phyloP scores from a whole-genome alignment of 2,797 vertebrate genomes.

The Gila robusta region DNA sequence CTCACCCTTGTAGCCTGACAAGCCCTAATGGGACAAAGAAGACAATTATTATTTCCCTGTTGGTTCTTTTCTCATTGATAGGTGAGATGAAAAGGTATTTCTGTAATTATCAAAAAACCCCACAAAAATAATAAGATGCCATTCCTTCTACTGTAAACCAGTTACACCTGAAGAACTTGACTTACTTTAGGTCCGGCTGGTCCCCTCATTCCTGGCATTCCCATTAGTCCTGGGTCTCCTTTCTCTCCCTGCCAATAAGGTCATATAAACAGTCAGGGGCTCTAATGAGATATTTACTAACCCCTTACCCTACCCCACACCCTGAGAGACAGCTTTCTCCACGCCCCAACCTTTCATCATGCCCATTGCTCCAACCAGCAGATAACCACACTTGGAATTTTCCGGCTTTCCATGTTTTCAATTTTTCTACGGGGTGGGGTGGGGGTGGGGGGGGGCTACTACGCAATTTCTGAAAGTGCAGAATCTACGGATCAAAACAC shows the following conservation, averaged over 20 bases:
- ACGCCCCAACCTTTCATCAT: too few species aligned
- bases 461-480: neutral
- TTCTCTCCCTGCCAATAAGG: slow-evolving; percentile 56
- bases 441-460: too few species aligned
- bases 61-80: neutral
- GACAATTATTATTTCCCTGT: neutral
- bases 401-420: too few species aligned
- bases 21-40: slow-evolving; percentile 41
- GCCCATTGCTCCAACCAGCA: too few species aligned
- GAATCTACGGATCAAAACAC: neutral
- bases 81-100: neutral
- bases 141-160: neutral
- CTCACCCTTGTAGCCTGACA: slow-evolving; percentile 58
- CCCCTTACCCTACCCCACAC: too few species aligned
- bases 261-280: slow-evolving; percentile 22
- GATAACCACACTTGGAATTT: too few species aligned
- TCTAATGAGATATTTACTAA: slow-evolving; percentile 5
- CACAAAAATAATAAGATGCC: neutral
- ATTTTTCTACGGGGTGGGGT: too few species aligned
- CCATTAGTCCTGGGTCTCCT: slow-evolving; percentile 58
- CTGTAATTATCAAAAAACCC: neutral
- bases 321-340: too few species aligned
- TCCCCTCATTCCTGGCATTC: slow-evolving; percentile 54
- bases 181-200: slow-evolving; percentile 54
- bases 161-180: neutral